A percentile compares a stretch with the other conserved stretches of the same genome.
phyloP scores from a whole-genome alignment of 2,113 vertebrate species.

The Nesogale talazaci region DNA sequence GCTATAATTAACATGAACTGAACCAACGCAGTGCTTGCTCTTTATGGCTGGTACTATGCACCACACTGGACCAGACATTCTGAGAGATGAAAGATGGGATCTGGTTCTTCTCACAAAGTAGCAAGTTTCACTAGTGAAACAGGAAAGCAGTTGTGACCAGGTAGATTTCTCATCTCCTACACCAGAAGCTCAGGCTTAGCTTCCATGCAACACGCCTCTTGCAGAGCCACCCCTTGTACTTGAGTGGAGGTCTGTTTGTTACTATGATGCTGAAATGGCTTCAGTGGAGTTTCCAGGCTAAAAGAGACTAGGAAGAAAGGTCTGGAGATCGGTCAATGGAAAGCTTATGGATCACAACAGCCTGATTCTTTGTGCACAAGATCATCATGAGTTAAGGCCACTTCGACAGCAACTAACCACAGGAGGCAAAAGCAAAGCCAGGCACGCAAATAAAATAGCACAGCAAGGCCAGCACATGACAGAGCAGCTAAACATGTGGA shows the following conservation, averaged over 20 bases:
- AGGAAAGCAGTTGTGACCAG: background rate
- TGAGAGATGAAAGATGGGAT: background rate
- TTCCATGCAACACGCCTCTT: background rate
- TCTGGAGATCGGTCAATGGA: background rate
- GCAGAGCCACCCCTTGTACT: background rate
- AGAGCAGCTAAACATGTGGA: background rate
- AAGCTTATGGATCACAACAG: background rate
- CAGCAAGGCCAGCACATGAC: rapidly evolving
- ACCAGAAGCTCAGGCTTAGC: background rate
- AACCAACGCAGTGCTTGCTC: background rate
- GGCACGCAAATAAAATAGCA: background rate
- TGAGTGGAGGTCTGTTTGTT: background rate
- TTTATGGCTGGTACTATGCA: background rate
- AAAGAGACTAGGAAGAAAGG: background rate
- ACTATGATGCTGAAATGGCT: background rate
- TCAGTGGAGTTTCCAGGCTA: background rate
- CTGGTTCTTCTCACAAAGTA: conserved; percentile 21
- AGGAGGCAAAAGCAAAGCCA: background rate
- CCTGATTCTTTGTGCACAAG: background rate
- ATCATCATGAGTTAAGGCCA: background rate
- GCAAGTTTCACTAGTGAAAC: background rate
- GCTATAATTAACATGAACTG: conserved; percentile 3
- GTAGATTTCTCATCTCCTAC: background rate
- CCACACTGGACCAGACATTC: background rate
- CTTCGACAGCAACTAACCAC: background rate